A percentile compares a stretch with the other conserved stretches of the same genome.
Evolutionary conservation across 2,888 invertebrate species (phyloP).

Genomic region (Unio delphinus): DNA sequence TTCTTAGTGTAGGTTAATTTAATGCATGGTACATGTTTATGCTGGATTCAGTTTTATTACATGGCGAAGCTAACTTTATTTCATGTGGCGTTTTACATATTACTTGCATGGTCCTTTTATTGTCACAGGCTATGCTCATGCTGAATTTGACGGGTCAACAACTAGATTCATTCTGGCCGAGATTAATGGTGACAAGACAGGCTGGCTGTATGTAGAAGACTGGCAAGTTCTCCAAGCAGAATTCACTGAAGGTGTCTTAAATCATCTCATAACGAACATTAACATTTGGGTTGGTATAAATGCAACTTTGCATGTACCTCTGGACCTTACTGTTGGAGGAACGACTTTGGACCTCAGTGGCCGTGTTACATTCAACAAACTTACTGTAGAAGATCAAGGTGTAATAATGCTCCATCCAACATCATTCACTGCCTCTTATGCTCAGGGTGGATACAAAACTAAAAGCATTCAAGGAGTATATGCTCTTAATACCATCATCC

Average conservation of each 20-base stretch:
- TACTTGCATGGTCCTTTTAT: not conserved
- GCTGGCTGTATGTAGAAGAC: conserved; percentile 38
- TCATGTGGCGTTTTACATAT: no score
- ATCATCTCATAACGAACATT: conserved; percentile 35
- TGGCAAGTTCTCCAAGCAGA: conserved; percentile 47
- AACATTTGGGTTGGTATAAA: conserved; percentile 42
- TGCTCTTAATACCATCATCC: conserved; percentile 31
- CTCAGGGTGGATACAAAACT: conserved; percentile 33
- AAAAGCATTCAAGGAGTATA: conserved; percentile 42
- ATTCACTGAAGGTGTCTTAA: conserved; percentile 41
- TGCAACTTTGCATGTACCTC: conserved; percentile 49
- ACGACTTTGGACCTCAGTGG: conserved; percentile 42
- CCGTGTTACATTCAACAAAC: conserved; percentile 48
- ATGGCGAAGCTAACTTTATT: no score
- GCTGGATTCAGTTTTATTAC: no score
- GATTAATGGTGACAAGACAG: conserved; percentile 49
- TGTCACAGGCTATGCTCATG: conserved; percentile 45
- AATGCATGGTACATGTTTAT: no score
- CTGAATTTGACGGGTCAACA: conserved; percentile 24
- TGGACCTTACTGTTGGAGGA: conserved; percentile 49
- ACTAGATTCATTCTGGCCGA: conserved; percentile 33
- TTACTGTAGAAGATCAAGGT: conserved; percentile 49
- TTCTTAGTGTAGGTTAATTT: no score
- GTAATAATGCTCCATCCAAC: conserved; percentile 35
- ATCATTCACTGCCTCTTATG: conserved; percentile 45